Conservation (phyloP, 2,797 vertebrate genomes). For the Poecilia velifera region DNA sequence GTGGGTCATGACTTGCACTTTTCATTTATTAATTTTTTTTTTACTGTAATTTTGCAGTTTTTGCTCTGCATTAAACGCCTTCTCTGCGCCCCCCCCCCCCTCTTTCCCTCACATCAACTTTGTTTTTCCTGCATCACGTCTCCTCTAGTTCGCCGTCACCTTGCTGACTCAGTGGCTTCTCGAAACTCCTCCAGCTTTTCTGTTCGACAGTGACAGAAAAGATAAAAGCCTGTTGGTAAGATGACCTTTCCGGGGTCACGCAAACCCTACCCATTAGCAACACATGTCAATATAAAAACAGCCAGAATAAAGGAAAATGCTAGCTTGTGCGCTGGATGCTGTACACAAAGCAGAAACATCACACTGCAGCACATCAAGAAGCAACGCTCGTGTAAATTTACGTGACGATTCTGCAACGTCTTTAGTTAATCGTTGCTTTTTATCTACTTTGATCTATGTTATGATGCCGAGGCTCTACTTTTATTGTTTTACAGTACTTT, state of each 20-base stretch:
- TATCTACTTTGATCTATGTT: too few relatives aligned
- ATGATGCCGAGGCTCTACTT: not conserved
- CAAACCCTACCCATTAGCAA: not conserved
- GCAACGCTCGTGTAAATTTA: not conserved
- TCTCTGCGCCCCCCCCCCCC: not conserved
- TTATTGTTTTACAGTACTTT: not conserved
- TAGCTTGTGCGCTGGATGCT: not conserved
- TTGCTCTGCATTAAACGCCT: not conserved
- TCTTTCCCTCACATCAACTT: slow-evolving; percentile 15
- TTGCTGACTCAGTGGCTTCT: slow-evolving; percentile 63
- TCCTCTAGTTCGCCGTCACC: slow-evolving; percentile 12
- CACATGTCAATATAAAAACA: not conserved
- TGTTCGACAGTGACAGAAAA: not conserved
- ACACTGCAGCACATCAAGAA: not conserved
- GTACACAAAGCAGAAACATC: not conserved
- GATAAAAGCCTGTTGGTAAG: slow-evolving; percentile 29
- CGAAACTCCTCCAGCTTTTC: slow-evolving; percentile 22
- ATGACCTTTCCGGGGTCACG: slow-evolving; percentile 16
- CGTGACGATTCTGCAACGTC: not conserved
- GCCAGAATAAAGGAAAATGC: not conserved
- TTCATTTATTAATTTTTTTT: not conserved
- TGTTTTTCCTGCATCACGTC: slow-evolving; percentile 19
- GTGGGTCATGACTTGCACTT: slow-evolving; percentile 15
- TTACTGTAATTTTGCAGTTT: slow-evolving; percentile 6
- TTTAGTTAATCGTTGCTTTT: not conserved